These are phyloP conservation scores for honey bee (Apis mellifera) DNA, from an alignment of 1,140 invertebrate genomes.

Conservation along the genomic window DNA sequence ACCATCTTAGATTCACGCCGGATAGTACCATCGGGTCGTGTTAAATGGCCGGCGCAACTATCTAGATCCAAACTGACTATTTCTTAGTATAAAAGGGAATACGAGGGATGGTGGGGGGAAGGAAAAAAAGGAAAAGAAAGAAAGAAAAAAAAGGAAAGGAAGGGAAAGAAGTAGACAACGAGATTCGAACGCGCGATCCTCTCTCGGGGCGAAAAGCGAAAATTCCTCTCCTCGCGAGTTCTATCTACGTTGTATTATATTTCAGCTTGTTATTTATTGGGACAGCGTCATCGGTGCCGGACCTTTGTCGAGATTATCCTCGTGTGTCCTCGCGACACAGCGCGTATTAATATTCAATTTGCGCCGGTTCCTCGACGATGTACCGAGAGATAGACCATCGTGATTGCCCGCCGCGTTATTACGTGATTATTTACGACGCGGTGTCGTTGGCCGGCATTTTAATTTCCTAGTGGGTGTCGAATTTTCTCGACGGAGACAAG, in stretches of 20 bases:
- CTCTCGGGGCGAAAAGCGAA: not conserved
- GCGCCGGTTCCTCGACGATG: not conserved
- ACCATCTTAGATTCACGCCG: conserved; percentile 39
- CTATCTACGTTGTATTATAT: conserved; percentile 42
- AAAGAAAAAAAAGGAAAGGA: no score
- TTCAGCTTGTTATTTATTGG: conserved; percentile 45
- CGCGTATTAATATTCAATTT: conserved; percentile 44
- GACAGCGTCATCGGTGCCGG: not conserved
- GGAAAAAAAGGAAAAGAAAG: not conserved
- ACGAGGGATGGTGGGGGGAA: not conserved
- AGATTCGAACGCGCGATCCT: conserved; percentile 9
- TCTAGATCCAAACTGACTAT: conserved; percentile 47
- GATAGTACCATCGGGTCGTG: conserved; percentile 17
- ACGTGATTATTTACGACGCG: conserved; percentile 2
- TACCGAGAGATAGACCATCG: not conserved
- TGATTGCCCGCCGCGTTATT: not conserved
- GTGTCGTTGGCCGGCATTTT: not conserved
- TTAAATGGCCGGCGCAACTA: conserved; percentile 42
- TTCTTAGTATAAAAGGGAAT: not conserved
- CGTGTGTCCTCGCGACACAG: not conserved
- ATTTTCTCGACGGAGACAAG: not conserved
- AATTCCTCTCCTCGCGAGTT: conserved; percentile 28
- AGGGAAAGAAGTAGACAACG: not conserved
- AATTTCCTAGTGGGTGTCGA: not conserved
- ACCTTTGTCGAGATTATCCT: not conserved